A percentile compares a stretch with the other conserved stretches of the same genome.
phyloP scores from a whole-genome alignment of 1,140 invertebrate species.

The Drosophila ercepeae region DNA sequence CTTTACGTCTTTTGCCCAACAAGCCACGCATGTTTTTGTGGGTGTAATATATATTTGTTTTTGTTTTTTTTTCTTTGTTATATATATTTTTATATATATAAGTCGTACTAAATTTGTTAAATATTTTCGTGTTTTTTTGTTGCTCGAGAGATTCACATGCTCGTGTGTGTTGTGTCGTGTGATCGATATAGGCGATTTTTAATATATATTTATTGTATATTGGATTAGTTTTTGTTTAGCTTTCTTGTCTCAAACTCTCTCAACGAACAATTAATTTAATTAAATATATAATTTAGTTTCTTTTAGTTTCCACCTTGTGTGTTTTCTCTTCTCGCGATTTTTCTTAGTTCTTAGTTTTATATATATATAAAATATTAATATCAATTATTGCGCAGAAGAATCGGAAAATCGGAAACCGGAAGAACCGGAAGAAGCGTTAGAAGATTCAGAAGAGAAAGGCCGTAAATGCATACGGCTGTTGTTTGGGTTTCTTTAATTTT shows the following conservation, averaged over 20 bases:
- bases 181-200: background rate
- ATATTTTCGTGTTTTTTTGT: conserved; percentile 1
- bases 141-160: conserved; percentile 7
- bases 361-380: conserved; percentile 27
- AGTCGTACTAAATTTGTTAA: conserved; percentile 35
- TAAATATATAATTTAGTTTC: too few species aligned
- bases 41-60: conserved; percentile 18
- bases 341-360: background rate
- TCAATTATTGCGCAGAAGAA: conserved; percentile 7
- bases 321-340: background rate
- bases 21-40: background rate
- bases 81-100: conserved; percentile 29
- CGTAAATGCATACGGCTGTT: conserved; percentile 4
- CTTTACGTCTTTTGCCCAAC: background rate
- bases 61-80: conserved; percentile 6
- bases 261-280: conserved; percentile 15
- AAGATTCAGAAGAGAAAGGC: background rate
- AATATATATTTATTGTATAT: background rate
- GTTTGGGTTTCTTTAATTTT: background rate
- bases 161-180: background rate
- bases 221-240: background rate
- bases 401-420: too few species aligned
- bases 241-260: background rate
- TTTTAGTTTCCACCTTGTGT: background rate
- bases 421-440: too few species aligned